Evolutionary conservation across 1,140 invertebrate species (phyloP).

Genomic region (Drosophila repletoides): DNA sequence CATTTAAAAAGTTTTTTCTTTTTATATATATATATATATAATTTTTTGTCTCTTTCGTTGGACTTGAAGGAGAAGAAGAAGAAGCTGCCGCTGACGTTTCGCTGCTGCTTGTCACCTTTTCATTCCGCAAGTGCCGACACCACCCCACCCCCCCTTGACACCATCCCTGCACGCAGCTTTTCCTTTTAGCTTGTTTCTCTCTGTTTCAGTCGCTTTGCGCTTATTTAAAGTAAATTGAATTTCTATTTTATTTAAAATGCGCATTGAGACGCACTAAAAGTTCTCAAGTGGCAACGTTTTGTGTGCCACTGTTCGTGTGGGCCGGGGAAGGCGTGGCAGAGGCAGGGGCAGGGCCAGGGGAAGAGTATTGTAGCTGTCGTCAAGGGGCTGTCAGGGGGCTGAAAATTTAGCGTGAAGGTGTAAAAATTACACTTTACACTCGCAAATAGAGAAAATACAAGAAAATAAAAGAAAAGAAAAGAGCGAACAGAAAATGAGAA

Average conservation of each 20-base stretch:
- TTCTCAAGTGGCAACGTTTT: constrained; percentile 66
- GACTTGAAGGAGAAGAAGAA: constrained; percentile 8
- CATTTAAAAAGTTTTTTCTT: constrained; percentile 65
- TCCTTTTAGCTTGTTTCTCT: constrained; percentile 4
- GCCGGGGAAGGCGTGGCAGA: background rate
- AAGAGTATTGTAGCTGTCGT: background rate
- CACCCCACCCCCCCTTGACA: background rate
- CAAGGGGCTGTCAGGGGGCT: constrained; percentile 11
- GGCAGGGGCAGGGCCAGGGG: background rate
- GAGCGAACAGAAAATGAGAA: background rate
- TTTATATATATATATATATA: constrained; percentile 10
- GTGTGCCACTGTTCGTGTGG: constrained; percentile 3
- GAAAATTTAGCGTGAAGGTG: constrained; percentile 64
- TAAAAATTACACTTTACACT: constrained; percentile 72
- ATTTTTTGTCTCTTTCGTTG: constrained; percentile 49
- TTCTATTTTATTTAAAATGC: constrained; percentile 81
- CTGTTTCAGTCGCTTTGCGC: constrained; percentile 46
- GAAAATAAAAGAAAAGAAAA: background rate
- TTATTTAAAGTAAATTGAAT: constrained; percentile 80
- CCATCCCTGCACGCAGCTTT: background rate
- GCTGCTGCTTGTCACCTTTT: constrained; percentile 41
- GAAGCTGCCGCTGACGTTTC: constrained; percentile 51
- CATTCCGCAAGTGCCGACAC: background rate
- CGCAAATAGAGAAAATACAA: constrained; percentile 19
- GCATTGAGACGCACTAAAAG: constrained; percentile 80